phyloP scores from a whole-genome alignment of 2,113 vertebrate species.

The Parus major region DNA sequence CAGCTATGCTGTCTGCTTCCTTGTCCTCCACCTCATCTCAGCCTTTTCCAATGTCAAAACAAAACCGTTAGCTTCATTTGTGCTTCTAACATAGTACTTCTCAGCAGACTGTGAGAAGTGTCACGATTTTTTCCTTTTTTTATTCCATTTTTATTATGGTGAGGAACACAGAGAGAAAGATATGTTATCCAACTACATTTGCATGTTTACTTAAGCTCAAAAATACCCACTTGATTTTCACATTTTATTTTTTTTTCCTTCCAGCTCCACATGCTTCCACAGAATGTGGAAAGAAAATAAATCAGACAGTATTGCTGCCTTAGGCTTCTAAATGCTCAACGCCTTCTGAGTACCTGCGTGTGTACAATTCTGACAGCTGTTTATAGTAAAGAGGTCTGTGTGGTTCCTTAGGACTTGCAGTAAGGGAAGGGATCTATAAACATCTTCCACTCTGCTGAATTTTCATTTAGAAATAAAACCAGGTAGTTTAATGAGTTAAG shows the following conservation, averaged over 20 bases:
- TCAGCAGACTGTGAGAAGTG: neutral
- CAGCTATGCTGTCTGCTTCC: neutral
- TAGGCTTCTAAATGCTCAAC: neutral
- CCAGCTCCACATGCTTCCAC: neutral
- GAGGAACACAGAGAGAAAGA: neutral
- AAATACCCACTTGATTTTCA: slow-evolving; percentile 30
- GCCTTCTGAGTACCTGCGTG: neutral
- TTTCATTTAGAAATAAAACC: neutral
- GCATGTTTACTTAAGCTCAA: slow-evolving; percentile 22
- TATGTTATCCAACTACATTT: neutral
- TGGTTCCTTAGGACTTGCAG: neutral
- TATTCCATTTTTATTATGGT: neutral
- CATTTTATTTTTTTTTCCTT: slow-evolving; percentile 1
- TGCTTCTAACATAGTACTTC: neutral
- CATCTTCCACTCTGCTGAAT: neutral
- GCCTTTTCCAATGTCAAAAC: neutral
- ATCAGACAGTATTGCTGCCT: neutral
- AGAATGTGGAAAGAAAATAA: slow-evolving; percentile 27
- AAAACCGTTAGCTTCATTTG: neutral
- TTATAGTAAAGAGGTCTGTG: neutral
- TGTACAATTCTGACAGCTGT: neutral
- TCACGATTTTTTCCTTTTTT: neutral
- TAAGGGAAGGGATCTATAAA: neutral
- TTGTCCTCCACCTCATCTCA: neutral
- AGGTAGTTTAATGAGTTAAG: slow-evolving; percentile 29